Base-by-base conservation (phyloP, 2,113 vertebrate genomes). In the Tragelaphus imberbis region DNA sequence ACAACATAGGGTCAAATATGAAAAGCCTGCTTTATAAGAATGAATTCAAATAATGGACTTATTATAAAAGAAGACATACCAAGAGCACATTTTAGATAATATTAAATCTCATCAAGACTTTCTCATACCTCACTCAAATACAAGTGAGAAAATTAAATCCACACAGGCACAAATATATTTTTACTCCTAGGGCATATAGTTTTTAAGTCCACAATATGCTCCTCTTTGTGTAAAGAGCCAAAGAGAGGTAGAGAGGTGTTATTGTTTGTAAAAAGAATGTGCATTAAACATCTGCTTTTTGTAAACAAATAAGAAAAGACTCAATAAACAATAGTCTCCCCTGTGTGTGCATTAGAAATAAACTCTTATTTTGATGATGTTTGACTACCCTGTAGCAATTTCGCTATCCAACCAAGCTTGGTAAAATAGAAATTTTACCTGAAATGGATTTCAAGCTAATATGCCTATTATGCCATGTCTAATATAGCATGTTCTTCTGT, bases 401-500 rank as follows among this genome's bases (percentile, higher is more conserved):
- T 17, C 59, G 56, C 63, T 88, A 97, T 28, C 36, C 40, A 93
- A 93, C 51, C 61, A 97, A 96, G 81, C 61, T 93, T 90, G 88
- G 90, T 80, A 88, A 91, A 97, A 89, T 85, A 30, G n/a, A 44
- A 96, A 92, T 97, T 97, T 95, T 93, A 91, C 27, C 68, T 85
- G 75, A 90, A 95, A 85, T 49, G 40, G 21, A 95, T 96, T 97
- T 96, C n/a, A 95, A 95, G 86, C 56, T 91, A 96, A 96, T 96
- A 92, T 80, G 13, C 16, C 71, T 88, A 92, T 96, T 92, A 88
- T 90, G 56, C 25, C 80, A 77, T 27, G n/a, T 95, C 75, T 95
- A 91, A 97, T 97, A 80, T 33, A 87, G 10, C 0, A 1, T 77
- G 15, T 90, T 90, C n/a, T 93, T 91, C 79, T 96, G 47, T 88